Percentiles rank a stretch among this genome's conserved stretches.
These are phyloP conservation scores for Chelonoidis abingdonii DNA, from an alignment of 2,113 vertebrate species.

Conservation along the genomic window DNA sequence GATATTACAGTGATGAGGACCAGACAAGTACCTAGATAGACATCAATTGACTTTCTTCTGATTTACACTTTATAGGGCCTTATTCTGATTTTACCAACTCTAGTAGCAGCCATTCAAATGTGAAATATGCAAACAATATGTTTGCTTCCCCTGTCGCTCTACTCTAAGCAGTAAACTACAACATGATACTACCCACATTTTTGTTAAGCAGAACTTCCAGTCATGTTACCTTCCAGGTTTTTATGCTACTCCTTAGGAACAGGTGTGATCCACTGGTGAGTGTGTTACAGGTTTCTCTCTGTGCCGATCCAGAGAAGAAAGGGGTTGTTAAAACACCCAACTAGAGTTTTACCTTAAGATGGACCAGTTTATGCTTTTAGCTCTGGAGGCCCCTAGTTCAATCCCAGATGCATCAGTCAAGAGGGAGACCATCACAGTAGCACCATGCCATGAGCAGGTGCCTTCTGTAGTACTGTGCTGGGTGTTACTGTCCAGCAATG, in stretches of 20 bases:
- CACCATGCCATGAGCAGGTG: neutral
- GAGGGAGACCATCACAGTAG: neutral
- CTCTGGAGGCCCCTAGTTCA: neutral
- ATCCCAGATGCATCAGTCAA: neutral
- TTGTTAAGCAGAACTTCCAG: neutral
- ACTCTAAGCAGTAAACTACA: neutral
- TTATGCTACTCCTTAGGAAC: neutral
- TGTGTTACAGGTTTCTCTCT: neutral
- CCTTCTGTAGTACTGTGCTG: neutral
- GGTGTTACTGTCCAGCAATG: rapidly evolving
- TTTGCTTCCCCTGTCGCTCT: neutral
- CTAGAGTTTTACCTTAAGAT: neutral
- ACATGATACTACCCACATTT: neutral
- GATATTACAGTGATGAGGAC: neutral
- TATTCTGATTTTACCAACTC: neutral
- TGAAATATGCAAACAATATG: neutral
- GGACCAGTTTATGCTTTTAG: neutral
- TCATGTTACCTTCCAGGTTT: neutral
- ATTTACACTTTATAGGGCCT: neutral
- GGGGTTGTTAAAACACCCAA: neutral
- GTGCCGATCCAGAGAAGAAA: neutral
- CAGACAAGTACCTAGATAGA: neutral
- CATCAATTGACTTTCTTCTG: neutral
- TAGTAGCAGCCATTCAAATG: neutral
- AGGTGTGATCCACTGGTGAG: neutral